A percentile compares a stretch with the other conserved stretches of the same genome.
These are phyloP conservation scores for Stictonetta naevosa DNA, from an alignment of 2,113 vertebrate genomes.

Conservation along the genomic window DNA sequence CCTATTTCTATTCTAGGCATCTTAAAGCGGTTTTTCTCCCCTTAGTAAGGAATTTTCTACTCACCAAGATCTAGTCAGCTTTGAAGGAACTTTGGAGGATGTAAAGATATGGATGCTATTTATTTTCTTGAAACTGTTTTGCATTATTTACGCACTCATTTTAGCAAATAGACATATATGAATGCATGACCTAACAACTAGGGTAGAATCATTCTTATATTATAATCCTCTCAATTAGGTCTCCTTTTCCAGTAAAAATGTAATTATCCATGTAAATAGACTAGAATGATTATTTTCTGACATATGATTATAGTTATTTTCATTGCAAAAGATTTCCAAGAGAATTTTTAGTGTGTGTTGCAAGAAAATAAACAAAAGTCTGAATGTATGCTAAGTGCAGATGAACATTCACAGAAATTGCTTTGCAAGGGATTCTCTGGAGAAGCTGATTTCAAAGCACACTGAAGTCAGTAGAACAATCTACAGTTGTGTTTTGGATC, in stretches of 20 bases:
- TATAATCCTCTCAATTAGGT: not conserved
- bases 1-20: not conserved
- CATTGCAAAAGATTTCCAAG: not conserved
- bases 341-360: not conserved
- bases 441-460: constrained; percentile 15
- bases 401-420: constrained; percentile 9
- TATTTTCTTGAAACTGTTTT: not conserved
- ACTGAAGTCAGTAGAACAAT: not conserved
- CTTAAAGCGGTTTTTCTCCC: not conserved
- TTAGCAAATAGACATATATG: not conserved
- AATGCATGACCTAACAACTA: not conserved
- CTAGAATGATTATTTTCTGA: constrained; percentile 42
- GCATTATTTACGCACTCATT: not conserved
- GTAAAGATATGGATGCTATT: not conserved
- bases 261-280: constrained; percentile 41
- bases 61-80: not conserved
- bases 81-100: not conserved
- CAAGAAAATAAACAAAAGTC: not conserved
- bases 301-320: constrained; percentile 1
- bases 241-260: constrained; percentile 15
- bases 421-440: constrained; percentile 8
- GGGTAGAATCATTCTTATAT: not conserved
- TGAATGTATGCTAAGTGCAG: constrained; percentile 23
- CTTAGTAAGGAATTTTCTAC: not conserved
- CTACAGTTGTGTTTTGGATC: not conserved